Conservation (phyloP, 2,888 invertebrate genomes). For the Leucoptera coffeella region DNA sequence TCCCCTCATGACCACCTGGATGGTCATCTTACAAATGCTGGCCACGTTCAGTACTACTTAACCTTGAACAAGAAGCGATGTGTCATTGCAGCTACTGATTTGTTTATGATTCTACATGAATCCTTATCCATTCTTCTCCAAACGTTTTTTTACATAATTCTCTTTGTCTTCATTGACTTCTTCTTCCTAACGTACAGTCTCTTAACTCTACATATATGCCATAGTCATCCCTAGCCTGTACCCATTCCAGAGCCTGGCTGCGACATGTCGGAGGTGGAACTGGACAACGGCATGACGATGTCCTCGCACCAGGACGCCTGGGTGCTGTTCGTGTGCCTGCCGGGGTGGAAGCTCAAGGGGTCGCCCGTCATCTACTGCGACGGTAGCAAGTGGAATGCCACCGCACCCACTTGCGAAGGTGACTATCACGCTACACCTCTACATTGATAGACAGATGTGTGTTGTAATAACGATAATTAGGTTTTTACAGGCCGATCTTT, state of each 20-base stretch:
- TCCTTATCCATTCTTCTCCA: too few relatives aligned
- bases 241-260: slow-evolving; percentile 34
- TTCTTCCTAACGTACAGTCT: too few relatives aligned
- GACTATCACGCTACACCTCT: background rate
- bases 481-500: too few relatives aligned
- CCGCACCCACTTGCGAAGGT: slow-evolving; percentile 57
- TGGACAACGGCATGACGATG: slow-evolving; percentile 48
- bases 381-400: slow-evolving; percentile 63
- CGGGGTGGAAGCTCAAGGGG: slow-evolving; percentile 57
- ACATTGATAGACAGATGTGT: background rate
- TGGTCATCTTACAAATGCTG: too few relatives aligned
- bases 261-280: slow-evolving; percentile 45
- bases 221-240: background rate
- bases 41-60: too few relatives aligned
- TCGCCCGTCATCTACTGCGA: slow-evolving; percentile 62
- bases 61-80: too few relatives aligned
- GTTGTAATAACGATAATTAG: background rate
- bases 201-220: too few relatives aligned
- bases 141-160: too few relatives aligned
- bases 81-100: too few relatives aligned
- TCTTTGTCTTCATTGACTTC: too few relatives aligned
- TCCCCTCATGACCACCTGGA: too few relatives aligned
- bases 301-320: slow-evolving; percentile 47
- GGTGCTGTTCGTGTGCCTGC: slow-evolving; percentile 60
- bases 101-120: too few relatives aligned